Conservation (phyloP, 2,113 vertebrate species). For the Acinonyx jubatus region DNA sequence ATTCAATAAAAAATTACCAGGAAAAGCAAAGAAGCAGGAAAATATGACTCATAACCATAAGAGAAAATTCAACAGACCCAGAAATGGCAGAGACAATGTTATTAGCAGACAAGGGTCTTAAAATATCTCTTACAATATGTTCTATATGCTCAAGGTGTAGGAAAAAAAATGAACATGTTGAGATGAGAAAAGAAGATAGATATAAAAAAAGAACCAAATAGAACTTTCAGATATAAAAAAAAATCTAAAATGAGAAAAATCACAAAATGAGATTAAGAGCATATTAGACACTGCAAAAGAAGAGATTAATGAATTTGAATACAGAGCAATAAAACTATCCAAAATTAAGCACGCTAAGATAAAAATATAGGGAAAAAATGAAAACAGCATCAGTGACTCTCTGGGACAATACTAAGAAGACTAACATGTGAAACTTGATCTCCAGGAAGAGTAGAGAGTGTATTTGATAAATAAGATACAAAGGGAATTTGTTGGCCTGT, state of each 20-base stretch:
- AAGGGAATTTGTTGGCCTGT: background rate
- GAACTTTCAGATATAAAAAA: background rate
- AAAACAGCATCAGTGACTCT: background rate
- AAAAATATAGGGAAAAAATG: background rate
- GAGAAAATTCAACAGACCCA: background rate
- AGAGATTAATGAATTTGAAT: background rate
- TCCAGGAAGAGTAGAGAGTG: accelerated
- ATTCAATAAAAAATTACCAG: background rate
- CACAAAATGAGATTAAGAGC: background rate
- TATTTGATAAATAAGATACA: background rate
- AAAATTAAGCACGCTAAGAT: background rate
- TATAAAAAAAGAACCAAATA: background rate
- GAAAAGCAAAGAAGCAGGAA: background rate
- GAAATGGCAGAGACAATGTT: background rate
- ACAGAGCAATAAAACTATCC: background rate
- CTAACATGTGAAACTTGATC: background rate
- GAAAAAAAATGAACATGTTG: background rate
- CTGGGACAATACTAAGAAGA: background rate
- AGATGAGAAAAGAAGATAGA: background rate
- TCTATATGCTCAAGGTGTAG: background rate
- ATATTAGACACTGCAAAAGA: background rate
- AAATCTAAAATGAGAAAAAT: background rate
- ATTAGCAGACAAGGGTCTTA: background rate
- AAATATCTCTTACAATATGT: background rate
- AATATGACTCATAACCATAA: background rate